A percentile compares a stretch with the other conserved stretches of the same genome.
These are phyloP conservation scores for Sminthurides bifidus DNA, from an alignment of 1,140 invertebrate genomes.

Conservation along the genomic window DNA sequence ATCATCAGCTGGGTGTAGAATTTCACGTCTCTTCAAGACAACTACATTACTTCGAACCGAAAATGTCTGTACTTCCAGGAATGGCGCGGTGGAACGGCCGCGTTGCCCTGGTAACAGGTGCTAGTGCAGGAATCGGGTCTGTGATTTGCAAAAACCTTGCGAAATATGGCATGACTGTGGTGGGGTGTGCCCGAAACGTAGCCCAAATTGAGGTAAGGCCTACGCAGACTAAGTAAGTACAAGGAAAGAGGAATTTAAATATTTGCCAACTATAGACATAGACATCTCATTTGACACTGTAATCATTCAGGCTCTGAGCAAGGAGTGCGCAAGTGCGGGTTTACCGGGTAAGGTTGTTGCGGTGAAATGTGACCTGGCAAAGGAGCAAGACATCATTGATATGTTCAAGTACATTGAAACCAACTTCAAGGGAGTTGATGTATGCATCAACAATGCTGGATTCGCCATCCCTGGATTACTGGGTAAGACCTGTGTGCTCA, in stretches of 20 bases:
- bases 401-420: constrained; percentile 52
- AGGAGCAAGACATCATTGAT: constrained; percentile 50
- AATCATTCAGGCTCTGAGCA: constrained; percentile 12
- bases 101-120: constrained; percentile 56
- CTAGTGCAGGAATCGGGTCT: constrained; percentile 56
- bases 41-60: no score
- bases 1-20: no score
- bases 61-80: not conserved
- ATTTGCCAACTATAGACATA: no score
- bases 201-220: constrained; percentile 2
- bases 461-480: no score
- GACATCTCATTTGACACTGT: no score
- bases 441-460: constrained; percentile 65
- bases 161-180: constrained; percentile 49
- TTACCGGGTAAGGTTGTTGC: constrained; percentile 39
- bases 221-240: not conserved
- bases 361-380: constrained; percentile 51
- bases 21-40: no score
- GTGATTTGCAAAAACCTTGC: constrained; percentile 45
- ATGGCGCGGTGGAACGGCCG: constrained; percentile 45
- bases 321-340: constrained; percentile 13
- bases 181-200: constrained; percentile 34
- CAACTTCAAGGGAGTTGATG: constrained; percentile 50
- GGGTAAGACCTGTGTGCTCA: no score
- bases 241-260: not conserved